Evolutionary conservation across 1,140 invertebrate genomes (phyloP).

Genomic region (Pectinophora gossypiella): DNA sequence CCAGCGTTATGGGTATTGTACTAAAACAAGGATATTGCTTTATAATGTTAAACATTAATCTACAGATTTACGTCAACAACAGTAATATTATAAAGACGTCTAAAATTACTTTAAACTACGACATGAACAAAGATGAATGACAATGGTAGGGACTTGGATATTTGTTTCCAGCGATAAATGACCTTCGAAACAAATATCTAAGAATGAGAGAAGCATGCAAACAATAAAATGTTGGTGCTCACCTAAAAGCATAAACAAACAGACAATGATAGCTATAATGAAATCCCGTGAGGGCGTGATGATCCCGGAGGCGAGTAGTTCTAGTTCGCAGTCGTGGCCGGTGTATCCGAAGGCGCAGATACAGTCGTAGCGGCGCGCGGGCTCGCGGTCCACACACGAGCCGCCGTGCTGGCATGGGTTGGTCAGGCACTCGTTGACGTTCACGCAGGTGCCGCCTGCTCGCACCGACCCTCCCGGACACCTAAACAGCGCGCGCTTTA

Average conservation of each 20-base stretch:
- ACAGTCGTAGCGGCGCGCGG: constrained; percentile 84
- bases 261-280: constrained; percentile 87
- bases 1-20: too few species aligned
- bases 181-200: not conserved
- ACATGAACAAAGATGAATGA: too few species aligned
- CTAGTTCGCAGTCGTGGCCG: constrained; percentile 87
- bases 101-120: too few species aligned
- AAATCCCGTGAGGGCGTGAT: constrained; percentile 88
- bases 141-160: too few species aligned
- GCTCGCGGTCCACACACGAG: constrained; percentile 81
- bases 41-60: too few species aligned
- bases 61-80: too few species aligned
- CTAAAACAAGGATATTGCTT: too few species aligned
- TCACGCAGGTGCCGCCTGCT: constrained; percentile 79
- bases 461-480: constrained; percentile 83
- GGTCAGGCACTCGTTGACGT: constrained; percentile 84
- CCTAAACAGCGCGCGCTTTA: constrained; percentile 73
- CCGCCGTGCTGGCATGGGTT: constrained; percentile 85
- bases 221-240: constrained; percentile 73
- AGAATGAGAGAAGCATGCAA: not conserved
- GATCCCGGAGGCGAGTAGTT: constrained; percentile 83
- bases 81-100: too few species aligned
- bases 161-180: too few species aligned
- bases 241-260: constrained; percentile 86
- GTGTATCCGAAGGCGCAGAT: constrained; percentile 84